Conservation (phyloP, 1,140 invertebrate genomes). For the Calycopis cecrops region DNA sequence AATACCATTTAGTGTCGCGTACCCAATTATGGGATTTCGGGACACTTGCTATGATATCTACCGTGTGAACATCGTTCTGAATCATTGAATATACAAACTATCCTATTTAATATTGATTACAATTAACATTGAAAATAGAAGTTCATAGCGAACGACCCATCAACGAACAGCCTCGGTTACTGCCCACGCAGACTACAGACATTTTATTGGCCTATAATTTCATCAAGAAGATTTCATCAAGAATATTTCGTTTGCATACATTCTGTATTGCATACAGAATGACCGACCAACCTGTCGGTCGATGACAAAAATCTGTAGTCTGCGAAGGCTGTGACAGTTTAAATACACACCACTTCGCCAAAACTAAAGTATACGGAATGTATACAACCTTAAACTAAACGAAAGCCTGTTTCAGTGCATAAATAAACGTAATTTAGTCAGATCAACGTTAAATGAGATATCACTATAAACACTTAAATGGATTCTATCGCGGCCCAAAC, state of each 20-base stretch:
- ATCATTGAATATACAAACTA: slow-evolving; percentile 35
- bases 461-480: slow-evolving; percentile 1
- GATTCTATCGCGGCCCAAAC: not conserved
- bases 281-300: slow-evolving; percentile 3
- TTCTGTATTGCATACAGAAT: not conserved
- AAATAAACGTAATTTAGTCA: slow-evolving; percentile 18
- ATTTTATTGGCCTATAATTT: slow-evolving; percentile 6
- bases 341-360: not conserved
- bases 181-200: slow-evolving; percentile 6
- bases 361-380: not conserved
- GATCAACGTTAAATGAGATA: not conserved
- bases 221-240: no score
- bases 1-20: slow-evolving; percentile 36
- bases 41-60: slow-evolving; percentile 39
- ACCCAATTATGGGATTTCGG: slow-evolving; percentile 20
- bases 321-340: slow-evolving; percentile 2
- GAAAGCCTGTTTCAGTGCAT: slow-evolving; percentile 39
- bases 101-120: slow-evolving; percentile 19
- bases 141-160: slow-evolving; percentile 30
- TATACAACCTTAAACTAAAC: slow-evolving; percentile 4
- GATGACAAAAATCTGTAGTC: slow-evolving; percentile 5
- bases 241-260: not conserved
- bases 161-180: not conserved
- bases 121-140: slow-evolving; percentile 21
- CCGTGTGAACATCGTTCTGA: slow-evolving; percentile 31